A percentile compares a stretch with the other conserved stretches of the same genome.
These are phyloP conservation scores for Uria aalge DNA, from an alignment of 2,113 vertebrate species.

Conservation along the genomic window DNA sequence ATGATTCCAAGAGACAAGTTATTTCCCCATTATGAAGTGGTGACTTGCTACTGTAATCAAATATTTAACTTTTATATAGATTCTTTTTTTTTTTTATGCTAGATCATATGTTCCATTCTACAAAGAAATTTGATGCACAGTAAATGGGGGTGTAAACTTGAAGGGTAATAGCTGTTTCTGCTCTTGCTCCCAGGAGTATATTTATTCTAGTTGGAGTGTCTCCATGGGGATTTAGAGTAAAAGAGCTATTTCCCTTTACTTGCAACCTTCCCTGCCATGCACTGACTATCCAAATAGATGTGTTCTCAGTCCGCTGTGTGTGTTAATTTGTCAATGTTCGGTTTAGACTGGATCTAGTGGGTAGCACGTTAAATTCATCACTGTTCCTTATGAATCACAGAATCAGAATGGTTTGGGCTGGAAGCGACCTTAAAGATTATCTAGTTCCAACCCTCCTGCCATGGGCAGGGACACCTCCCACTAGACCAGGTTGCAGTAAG, in stretches of 20 bases:
- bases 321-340: not conserved
- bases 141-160: not conserved
- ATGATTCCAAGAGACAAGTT: not conserved
- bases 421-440: not conserved
- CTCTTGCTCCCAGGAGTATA: not conserved
- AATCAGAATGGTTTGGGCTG: not conserved
- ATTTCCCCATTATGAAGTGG: constrained; percentile 34
- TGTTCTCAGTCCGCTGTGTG: not conserved
- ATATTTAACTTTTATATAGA: constrained; percentile 32
- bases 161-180: not conserved
- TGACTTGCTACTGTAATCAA: constrained; percentile 72
- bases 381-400: not conserved
- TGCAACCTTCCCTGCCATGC: not conserved
- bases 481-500: not conserved
- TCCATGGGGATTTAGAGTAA: not conserved
- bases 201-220: not conserved
- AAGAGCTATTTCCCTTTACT: not conserved
- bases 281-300: not conserved
- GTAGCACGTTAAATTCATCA: not conserved
- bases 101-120: constrained; percentile 35
- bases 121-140: not conserved
- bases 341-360: not conserved
- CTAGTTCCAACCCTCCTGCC: not conserved
- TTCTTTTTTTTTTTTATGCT: constrained; percentile 5
- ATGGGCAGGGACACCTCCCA: not conserved